Conservation (phyloP, 2,888 invertebrate genomes). For the Plebejus argus region DNA sequence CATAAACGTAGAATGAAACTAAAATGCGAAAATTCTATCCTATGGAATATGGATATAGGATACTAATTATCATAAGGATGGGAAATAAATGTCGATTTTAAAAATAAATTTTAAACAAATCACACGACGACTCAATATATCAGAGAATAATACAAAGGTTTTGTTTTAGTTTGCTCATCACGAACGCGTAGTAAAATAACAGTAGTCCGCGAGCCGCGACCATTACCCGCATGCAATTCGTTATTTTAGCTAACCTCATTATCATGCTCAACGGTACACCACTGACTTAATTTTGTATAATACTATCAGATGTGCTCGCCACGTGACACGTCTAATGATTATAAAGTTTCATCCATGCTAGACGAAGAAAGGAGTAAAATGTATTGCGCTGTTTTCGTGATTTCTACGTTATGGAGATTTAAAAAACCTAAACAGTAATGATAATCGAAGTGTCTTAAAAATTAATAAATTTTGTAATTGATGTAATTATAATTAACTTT, state of each 20-base stretch:
- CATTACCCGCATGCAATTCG: background rate
- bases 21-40: too few relatives aligned
- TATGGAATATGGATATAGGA: background rate
- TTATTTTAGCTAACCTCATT: constrained; percentile 8
- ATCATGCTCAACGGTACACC: background rate
- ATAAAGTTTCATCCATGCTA: background rate
- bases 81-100: background rate
- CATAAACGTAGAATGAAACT: too few relatives aligned
- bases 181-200: background rate
- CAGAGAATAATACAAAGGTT: background rate
- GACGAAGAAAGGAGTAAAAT: background rate
- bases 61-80: background rate
- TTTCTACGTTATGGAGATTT: background rate
- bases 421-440: background rate
- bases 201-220: background rate
- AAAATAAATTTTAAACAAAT: background rate
- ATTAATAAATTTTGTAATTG: background rate
- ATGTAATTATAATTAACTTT: background rate
- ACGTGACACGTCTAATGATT: too few relatives aligned
- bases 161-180: background rate
- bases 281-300: background rate
- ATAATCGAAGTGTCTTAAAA: background rate
- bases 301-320: background rate
- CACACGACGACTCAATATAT: background rate
- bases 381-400: too few relatives aligned